Evolutionary conservation across 2,113 vertebrate genomes (phyloP).

Genomic region (Bambusicola thoracicus): DNA sequence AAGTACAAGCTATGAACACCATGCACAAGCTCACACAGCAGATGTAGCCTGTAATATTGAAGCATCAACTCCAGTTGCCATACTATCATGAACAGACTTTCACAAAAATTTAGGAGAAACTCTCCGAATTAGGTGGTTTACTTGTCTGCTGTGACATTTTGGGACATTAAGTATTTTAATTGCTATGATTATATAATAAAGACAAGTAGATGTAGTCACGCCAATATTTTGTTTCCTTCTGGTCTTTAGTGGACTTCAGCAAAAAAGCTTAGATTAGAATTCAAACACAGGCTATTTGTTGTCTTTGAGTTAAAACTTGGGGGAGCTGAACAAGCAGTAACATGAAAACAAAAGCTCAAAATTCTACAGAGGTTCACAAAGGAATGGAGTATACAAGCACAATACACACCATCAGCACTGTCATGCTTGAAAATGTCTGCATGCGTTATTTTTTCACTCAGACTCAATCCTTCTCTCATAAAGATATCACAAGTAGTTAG

Average conservation of each 20-base stretch:
- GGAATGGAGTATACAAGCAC: background rate
- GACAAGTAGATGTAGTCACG: constrained; percentile 58
- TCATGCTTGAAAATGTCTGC: constrained; percentile 14
- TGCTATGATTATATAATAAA: background rate
- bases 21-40: constrained; percentile 73
- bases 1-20: constrained; percentile 43
- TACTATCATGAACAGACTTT: constrained; percentile 38
- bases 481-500: constrained; percentile 4
- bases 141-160: constrained; percentile 24
- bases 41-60: constrained; percentile 55
- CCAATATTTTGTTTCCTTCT: constrained; percentile 2
- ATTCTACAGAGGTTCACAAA: background rate
- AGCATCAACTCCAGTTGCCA: constrained; percentile 59
- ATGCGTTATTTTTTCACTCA: background rate
- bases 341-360: background rate
- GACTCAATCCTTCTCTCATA: constrained; percentile 5
- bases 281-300: constrained; percentile 9
- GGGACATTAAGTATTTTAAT: constrained; percentile 27
- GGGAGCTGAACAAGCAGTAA: constrained; percentile 8
- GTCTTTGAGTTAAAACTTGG: background rate
- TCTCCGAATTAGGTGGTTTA: background rate
- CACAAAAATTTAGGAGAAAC: constrained; percentile 43
- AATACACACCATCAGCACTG: constrained; percentile 23
- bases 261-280: background rate
- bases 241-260: constrained; percentile 3